A percentile compares a stretch with the other conserved stretches of the same genome.
Conservation (phyloP, 2,113 vertebrate genomes). For the Numida meleagris region DNA sequence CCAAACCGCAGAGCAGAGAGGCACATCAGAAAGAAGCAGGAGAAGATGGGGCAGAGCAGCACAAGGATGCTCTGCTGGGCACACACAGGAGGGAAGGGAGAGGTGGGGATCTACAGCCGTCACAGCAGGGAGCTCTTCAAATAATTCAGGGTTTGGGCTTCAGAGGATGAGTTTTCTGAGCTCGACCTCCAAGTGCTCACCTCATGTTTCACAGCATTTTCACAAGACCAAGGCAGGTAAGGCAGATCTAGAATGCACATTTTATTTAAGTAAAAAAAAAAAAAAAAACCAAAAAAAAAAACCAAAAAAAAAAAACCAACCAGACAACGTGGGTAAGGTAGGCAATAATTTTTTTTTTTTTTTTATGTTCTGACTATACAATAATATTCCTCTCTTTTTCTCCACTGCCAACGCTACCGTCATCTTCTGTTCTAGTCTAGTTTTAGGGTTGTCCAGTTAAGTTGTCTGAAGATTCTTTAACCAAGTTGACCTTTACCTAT, state of each 20-base stretch:
- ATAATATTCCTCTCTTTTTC: slow-evolving; percentile 62
- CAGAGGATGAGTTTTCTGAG: neutral
- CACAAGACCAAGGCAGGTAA: slow-evolving; percentile 32
- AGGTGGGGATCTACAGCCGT: neutral
- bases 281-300: neutral
- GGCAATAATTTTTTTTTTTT: slow-evolving; percentile 70
- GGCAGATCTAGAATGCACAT: slow-evolving; percentile 78
- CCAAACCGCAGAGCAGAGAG: too few relatives aligned
- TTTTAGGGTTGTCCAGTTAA: slow-evolving; percentile 80
- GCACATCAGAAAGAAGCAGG: too few relatives aligned
- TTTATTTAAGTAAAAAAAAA: slow-evolving; percentile 88
- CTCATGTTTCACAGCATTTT: neutral
- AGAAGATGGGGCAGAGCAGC: too few relatives aligned
- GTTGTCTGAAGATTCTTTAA: slow-evolving; percentile 75
- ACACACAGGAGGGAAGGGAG: neutral
- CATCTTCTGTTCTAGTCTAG: slow-evolving; percentile 70
- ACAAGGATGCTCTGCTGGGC: neutral
- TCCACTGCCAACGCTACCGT: slow-evolving; percentile 63
- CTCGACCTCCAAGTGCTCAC: neutral
- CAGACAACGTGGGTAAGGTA: slow-evolving; percentile 64
- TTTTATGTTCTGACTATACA: slow-evolving; percentile 77
- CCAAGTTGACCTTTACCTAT: slow-evolving; percentile 77
- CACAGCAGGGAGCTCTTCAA: neutral
- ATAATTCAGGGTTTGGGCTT: neutral
- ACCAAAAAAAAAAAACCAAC: neutral